A percentile compares a stretch with the other conserved stretches of the same genome.
These are phyloP conservation scores for Python bivittatus DNA, from an alignment of 2,113 vertebrate species.

Conservation along the genomic window DNA sequence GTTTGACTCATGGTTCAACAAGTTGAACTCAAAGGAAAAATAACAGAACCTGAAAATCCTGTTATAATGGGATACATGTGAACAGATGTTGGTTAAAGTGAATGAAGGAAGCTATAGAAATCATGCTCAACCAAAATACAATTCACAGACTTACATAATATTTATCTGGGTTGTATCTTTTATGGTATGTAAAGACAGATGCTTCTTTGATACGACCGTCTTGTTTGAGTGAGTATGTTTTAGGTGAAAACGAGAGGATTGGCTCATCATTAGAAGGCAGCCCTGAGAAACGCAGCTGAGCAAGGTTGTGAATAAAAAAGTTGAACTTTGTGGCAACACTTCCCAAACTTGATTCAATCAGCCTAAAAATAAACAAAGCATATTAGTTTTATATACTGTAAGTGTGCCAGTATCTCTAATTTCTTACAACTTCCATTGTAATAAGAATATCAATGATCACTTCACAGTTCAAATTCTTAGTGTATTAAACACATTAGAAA, in stretches of 20 bases:
- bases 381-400: not conserved
- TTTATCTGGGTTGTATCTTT: slow-evolving; percentile 98
- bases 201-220: slow-evolving; percentile 90
- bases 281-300: slow-evolving; percentile 94
- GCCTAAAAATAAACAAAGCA: slow-evolving; percentile 65
- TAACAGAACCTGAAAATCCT: not conserved
- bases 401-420: not conserved
- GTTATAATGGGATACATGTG: not conserved
- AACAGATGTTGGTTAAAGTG: not conserved
- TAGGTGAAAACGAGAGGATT: slow-evolving; percentile 94
- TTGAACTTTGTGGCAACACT: slow-evolving; percentile 98
- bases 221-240: slow-evolving; percentile 92
- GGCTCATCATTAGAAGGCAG: slow-evolving; percentile 93
- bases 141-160: slow-evolving; percentile 86
- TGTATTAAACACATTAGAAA: not conserved
- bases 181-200: slow-evolving; percentile 95
- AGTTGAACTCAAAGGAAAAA: not conserved
- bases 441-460: not conserved
- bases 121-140: slow-evolving; percentile 4
- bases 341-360: slow-evolving; percentile 96
- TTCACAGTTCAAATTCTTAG: not conserved
- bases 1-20: not conserved
- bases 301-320: slow-evolving; percentile 98
- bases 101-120: not conserved
- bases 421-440: not conserved